Conservation (phyloP, 1,140 invertebrate species). For the Linepithema humile region DNA sequence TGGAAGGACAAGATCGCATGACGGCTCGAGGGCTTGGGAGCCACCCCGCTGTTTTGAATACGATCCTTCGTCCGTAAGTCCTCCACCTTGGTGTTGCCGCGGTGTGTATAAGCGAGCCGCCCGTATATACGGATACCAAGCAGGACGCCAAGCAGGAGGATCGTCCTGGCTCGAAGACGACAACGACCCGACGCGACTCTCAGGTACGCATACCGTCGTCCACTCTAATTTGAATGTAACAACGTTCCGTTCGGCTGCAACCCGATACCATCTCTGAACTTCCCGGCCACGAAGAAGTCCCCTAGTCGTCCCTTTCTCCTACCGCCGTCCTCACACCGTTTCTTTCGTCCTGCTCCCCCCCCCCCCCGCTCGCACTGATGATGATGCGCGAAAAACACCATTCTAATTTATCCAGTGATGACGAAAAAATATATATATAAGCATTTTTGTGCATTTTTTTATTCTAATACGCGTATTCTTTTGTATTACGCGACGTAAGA, state of each 20-base stretch:
- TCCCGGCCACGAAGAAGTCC: slow-evolving; percentile 1
- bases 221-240: slow-evolving; percentile 85
- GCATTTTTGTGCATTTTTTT: not conserved
- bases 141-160: slow-evolving; percentile 50
- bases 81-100: slow-evolving; percentile 57
- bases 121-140: slow-evolving; percentile 56
- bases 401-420: not conserved
- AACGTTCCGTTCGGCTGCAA: slow-evolving; percentile 83
- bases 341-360: not conserved
- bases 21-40: slow-evolving; percentile 76
- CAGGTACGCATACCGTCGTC: slow-evolving; percentile 81
- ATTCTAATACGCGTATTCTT: not conserved
- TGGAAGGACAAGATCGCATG: slow-evolving; percentile 81
- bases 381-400: not conserved
- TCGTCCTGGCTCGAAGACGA: slow-evolving; percentile 67
- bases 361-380: too few relatives aligned
- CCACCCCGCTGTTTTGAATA: slow-evolving; percentile 81
- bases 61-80: slow-evolving; percentile 71
- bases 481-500: not conserved
- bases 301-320: too few relatives aligned
- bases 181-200: slow-evolving; percentile 77
- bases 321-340: slow-evolving; percentile 11
- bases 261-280: slow-evolving; percentile 81
- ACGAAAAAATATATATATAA: not conserved
- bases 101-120: slow-evolving; percentile 65